Conservation (phyloP, 2,797 vertebrate species). For the Hoplostethus atlanticus region DNA sequence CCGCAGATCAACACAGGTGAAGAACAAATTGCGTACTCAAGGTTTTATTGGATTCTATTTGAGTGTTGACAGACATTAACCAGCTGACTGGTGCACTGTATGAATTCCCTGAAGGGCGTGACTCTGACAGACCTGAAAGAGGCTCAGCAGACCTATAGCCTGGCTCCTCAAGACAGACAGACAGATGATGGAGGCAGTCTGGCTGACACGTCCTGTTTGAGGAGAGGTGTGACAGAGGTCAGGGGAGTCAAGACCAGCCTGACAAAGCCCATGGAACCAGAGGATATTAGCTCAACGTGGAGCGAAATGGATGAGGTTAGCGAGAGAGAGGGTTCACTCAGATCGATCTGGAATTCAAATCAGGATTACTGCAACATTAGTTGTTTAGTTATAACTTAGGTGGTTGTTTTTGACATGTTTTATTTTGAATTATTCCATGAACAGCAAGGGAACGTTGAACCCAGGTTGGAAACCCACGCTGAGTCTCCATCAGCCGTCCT, state of each 20-base stretch:
- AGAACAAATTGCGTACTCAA: background rate
- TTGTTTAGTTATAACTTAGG: background rate
- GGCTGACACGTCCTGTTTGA: constrained; percentile 49
- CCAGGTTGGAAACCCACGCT: constrained; percentile 72
- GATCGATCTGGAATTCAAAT: background rate
- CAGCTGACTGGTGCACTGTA: background rate
- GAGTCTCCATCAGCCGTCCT: constrained; percentile 74
- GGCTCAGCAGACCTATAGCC: constrained; percentile 88
- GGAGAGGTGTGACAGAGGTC: constrained; percentile 51
- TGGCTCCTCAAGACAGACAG: constrained; percentile 79
- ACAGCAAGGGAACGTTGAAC: constrained; percentile 74
- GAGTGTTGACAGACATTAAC: constrained; percentile 20
- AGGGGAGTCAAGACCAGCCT: constrained; percentile 27
- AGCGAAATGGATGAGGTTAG: constrained; percentile 84
- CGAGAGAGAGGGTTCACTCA: background rate
- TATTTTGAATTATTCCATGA: background rate
- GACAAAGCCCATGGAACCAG: constrained; percentile 48
- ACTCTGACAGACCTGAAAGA: constrained; percentile 93
- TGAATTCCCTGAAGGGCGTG: constrained; percentile 85
- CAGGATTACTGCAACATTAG: background rate
- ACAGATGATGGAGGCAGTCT: constrained; percentile 71
- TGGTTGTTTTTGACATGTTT: background rate
- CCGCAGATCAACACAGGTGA: constrained; percentile 93
- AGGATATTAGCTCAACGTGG: constrained; percentile 54
- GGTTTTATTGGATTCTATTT: background rate